Evolutionary conservation across 2,797 vertebrate genomes (phyloP).

Genomic region (Lophura swinhoii): DNA sequence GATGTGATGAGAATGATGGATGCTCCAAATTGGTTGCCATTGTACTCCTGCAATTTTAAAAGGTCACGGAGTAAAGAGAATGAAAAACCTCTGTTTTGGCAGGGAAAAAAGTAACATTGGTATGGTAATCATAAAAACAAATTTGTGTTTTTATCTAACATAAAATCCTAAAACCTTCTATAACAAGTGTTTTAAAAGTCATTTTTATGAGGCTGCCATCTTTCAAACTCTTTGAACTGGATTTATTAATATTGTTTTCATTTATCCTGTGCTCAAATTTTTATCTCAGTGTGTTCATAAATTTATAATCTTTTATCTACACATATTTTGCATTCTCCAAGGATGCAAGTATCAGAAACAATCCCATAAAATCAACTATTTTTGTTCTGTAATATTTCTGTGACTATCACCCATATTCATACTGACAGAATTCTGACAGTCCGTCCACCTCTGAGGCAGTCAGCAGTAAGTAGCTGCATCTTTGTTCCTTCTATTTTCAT

Average conservation of each 20-base stretch:
- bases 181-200: background rate
- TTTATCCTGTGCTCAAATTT: background rate
- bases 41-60: conserved; percentile 41
- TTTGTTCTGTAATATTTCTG: background rate
- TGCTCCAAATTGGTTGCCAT: conserved; percentile 10
- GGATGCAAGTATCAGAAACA: background rate
- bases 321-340: background rate
- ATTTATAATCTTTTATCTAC: background rate
- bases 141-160: background rate
- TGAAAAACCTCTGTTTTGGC: conserved; percentile 23
- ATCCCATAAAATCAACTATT: background rate
- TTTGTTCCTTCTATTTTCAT: background rate
- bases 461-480: background rate
- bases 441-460: rapidly evolving
- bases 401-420: background rate
- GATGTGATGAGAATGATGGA: conserved; percentile 63
- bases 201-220: background rate
- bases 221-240: background rate
- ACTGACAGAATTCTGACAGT: background rate
- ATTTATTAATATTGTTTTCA: background rate
- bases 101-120: conserved; percentile 9
- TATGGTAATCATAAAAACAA: background rate
- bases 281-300: background rate
- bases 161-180: conserved; percentile 16
- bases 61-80: conserved; percentile 24